Evolutionary conservation across 1,140 invertebrate species (phyloP), one percentile per base, ranked within the genome.

Genomic region (Brachionus koreanus): DNA sequence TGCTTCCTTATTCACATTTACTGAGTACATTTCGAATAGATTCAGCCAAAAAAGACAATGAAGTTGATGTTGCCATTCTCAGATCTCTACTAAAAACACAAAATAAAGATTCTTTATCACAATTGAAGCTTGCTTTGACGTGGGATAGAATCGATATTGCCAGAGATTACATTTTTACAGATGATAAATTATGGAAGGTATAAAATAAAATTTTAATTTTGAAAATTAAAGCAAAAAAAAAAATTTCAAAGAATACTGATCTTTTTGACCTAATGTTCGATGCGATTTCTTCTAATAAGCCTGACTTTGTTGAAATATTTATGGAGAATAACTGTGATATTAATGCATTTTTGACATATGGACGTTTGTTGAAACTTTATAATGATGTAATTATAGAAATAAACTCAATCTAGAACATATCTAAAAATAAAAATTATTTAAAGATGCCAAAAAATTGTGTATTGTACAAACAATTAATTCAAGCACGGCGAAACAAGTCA

Each of bases 311-410:
- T 37, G 57, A 82, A 33, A 46, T 82, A 9, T 82, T 82, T 65
- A 23, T 82, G 25, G 79, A 82, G 19, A 49, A 82, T 39, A 63
- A 52, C 12, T 82, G 57, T 37, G 39, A 46, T 23, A 46, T 69
- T 3, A 42, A 49, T 12, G 12, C 43, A 88, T 99, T 98, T 88
- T 90, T 99, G 29, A 97, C 95, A 19, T 96, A 98, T 85, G 93
- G 93, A 16, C 90, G 95, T 33, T 90, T 99, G n/a, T 96, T 98
- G 89, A 94, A 97, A 86, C 90, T 99, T 23, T 99, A 98, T 87
- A 98, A 86, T 79, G 37, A 35, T 3, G 67, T 76, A 72, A 43
- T 6, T 9, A 29, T 49, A 10, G 33, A 16, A 46, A 65, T 19
- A 61, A 16, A 52, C 9, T n/a, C 12, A 75, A 43, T 25, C 7